Conservation (phyloP, 2,888 invertebrate species). For the Tachystola acroxantha region DNA sequence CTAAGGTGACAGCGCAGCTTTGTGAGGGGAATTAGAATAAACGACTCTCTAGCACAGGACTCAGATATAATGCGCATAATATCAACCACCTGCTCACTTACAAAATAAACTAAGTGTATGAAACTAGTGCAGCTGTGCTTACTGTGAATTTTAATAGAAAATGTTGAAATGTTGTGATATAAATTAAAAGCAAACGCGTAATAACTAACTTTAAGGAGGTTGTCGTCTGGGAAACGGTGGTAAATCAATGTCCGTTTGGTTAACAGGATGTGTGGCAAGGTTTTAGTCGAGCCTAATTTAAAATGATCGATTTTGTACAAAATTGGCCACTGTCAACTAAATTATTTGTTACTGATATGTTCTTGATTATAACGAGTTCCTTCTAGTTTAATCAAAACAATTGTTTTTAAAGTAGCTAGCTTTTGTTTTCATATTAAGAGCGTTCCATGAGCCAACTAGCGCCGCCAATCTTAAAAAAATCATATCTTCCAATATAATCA, state of each 20-base stretch:
- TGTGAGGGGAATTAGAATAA: constrained; percentile 16
- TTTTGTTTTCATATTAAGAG: too few species aligned
- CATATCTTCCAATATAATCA: too few species aligned
- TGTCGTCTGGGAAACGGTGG: not conserved
- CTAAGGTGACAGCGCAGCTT: constrained; percentile 13
- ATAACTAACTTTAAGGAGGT: not conserved
- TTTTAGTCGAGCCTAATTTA: too few species aligned
- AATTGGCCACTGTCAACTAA: too few species aligned
- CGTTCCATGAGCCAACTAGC: too few species aligned
- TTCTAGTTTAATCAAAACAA: too few species aligned
- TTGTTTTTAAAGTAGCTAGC: too few species aligned
- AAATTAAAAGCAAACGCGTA: not conserved
- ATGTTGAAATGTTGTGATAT: not conserved
- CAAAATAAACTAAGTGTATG: constrained; percentile 1
- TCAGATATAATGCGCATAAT: constrained; percentile 2
- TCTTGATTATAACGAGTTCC: too few species aligned
- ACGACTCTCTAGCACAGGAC: constrained; percentile 5
- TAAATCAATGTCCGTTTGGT: not conserved
- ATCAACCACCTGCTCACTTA: constrained; percentile 7
- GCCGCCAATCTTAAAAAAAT: too few species aligned
- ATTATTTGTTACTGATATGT: too few species aligned
- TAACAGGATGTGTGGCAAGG: not conserved
- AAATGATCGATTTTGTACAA: too few species aligned
- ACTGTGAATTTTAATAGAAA: not conserved
- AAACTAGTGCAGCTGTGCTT: not conserved